A percentile compares a stretch with the other conserved stretches of the same genome.
These are phyloP conservation scores for Knipowitschia caucasica DNA, from an alignment of 2,797 vertebrate species.

Conservation along the genomic window DNA sequence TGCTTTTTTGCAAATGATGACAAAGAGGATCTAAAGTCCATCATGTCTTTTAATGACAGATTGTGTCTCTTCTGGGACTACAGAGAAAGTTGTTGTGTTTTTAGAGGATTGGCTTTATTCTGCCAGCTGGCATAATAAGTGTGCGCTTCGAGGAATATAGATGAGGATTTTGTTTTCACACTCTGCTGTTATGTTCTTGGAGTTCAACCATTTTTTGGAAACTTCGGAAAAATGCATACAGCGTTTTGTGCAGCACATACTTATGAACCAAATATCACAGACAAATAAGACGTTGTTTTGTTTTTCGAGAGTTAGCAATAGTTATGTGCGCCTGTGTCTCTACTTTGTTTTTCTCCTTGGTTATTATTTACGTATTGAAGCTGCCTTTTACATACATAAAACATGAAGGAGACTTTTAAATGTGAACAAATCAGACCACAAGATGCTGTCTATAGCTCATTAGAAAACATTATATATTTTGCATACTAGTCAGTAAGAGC, in stretches of 20 bases:
- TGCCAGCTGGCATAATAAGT: constrained; percentile 55
- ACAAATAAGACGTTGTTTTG: no score
- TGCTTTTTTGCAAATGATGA: constrained; percentile 50
- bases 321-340: no score
- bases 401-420: no score
- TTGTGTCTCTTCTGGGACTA: constrained; percentile 31
- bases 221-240: constrained; percentile 4
- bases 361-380: no score
- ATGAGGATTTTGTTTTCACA: constrained; percentile 6
- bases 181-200: not conserved
- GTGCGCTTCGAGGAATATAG: constrained; percentile 32
- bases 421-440: no score
- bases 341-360: no score
- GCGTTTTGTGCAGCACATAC: not conserved
- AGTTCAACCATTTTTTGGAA: constrained; percentile 1
- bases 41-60: constrained; percentile 52
- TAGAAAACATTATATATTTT: no score
- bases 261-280: not conserved
- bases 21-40: constrained; percentile 52
- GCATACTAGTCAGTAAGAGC: no score
- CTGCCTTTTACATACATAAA: no score
- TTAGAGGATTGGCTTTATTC: constrained; percentile 33
- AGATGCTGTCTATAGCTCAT: no score
- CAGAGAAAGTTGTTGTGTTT: constrained; percentile 30
- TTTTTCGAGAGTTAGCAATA: no score